Conservation (phyloP, 2,888 invertebrate species). For the Yponomeuta malinellus region DNA sequence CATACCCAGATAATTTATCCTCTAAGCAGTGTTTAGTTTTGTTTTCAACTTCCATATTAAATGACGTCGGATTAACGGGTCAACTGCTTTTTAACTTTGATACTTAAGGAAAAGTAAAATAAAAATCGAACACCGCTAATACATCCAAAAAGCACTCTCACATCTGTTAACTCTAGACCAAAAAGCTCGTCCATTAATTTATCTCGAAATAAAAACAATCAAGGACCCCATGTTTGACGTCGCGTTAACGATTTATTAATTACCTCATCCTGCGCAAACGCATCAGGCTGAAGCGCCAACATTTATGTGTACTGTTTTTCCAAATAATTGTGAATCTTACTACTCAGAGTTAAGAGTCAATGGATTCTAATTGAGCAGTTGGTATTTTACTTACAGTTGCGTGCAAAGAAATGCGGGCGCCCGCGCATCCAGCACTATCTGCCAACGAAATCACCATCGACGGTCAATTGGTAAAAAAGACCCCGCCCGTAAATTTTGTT, state of each 20-base stretch:
- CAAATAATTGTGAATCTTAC: not conserved
- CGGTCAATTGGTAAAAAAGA: conserved; percentile 69
- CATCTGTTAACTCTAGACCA: not conserved
- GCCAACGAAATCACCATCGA: conserved; percentile 43
- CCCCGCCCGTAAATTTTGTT: conserved; percentile 55
- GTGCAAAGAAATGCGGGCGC: conserved; percentile 12
- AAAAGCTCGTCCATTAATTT: conserved; percentile 4
- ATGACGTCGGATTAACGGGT: too few relatives aligned
- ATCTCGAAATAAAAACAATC: conserved; percentile 51
- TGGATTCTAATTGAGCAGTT: not conserved
- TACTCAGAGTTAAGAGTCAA: not conserved
- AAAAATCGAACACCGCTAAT: not conserved
- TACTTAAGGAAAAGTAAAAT: not conserved
- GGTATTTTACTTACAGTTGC: not conserved
- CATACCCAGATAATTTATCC: too few relatives aligned
- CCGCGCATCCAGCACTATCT: conserved; percentile 35
- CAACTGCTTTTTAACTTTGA: too few relatives aligned
- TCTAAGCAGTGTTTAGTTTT: too few relatives aligned
- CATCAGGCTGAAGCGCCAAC: not conserved
- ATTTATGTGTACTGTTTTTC: not conserved
- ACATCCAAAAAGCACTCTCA: not conserved
- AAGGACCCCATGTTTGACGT: conserved; percentile 31
- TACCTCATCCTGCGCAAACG: conserved; percentile 39
- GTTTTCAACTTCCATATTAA: too few relatives aligned
- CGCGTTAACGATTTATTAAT: conserved; percentile 67